Percentiles rank a stretch among this genome's conserved stretches.
Evolutionary conservation across 1,140 invertebrate genomes (phyloP).

Genomic region (Phortica variegata): DNA sequence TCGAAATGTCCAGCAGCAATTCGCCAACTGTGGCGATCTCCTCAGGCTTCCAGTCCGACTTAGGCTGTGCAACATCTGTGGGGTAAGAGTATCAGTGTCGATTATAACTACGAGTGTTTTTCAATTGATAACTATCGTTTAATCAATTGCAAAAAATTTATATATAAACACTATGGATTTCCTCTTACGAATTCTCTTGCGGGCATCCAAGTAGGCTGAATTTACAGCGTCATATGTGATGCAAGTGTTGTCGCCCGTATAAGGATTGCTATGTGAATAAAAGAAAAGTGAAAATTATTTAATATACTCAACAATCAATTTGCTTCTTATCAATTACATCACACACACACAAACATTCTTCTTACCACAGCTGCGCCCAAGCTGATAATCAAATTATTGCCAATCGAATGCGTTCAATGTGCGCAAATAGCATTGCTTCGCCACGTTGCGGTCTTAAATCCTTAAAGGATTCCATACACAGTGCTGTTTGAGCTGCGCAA

Average conservation of each 20-base stretch:
- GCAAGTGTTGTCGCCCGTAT: slow-evolving; percentile 70
- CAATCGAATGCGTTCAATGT: slow-evolving; percentile 25
- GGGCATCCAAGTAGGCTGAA: slow-evolving; percentile 81
- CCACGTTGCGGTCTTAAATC: too few relatives aligned
- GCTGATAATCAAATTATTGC: slow-evolving; percentile 51
- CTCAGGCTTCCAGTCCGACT: slow-evolving; percentile 74
- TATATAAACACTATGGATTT: background rate
- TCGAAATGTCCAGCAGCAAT: slow-evolving; percentile 80
- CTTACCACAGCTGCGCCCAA: slow-evolving; percentile 18
- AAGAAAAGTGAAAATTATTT: slow-evolving; percentile 15
- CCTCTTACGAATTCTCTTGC: slow-evolving; percentile 79
- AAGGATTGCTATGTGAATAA: slow-evolving; percentile 37
- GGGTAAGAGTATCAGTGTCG: too few relatives aligned
- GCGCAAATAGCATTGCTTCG: slow-evolving; percentile 5
- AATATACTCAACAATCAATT: slow-evolving; percentile 25
- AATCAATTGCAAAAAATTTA: background rate
- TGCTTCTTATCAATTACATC: slow-evolving; percentile 38
- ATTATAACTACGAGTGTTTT: too few relatives aligned
- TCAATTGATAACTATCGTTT: too few relatives aligned
- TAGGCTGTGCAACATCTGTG: slow-evolving; percentile 74
- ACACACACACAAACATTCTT: slow-evolving; percentile 15
- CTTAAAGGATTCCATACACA: background rate
- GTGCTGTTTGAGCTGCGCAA: background rate
- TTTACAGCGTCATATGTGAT: slow-evolving; percentile 91
- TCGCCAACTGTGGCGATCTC: slow-evolving; percentile 82